A percentile compares a stretch with the other conserved stretches of the same genome.
Conservation (phyloP, 1,140 invertebrate genomes). For the Antheraea mylitta region DNA sequence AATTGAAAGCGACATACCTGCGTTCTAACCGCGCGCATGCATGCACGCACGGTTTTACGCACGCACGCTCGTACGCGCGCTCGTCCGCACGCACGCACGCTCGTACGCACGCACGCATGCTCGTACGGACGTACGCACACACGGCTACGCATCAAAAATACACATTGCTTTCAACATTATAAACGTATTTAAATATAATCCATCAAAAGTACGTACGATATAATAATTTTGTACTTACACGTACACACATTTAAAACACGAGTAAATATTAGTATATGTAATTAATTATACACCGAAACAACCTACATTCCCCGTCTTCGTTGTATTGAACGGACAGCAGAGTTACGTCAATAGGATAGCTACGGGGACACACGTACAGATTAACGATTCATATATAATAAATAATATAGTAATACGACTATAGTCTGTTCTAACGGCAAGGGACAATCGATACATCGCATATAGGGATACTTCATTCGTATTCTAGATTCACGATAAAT, state of each 20-base stretch:
- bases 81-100: slow-evolving; percentile 40
- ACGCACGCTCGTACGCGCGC: not conserved
- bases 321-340: slow-evolving; percentile 68
- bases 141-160: slow-evolving; percentile 18
- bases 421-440: slow-evolving; percentile 60
- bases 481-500: not conserved
- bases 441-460: slow-evolving; percentile 16
- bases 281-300: slow-evolving; percentile 51
- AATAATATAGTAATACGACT: slow-evolving; percentile 63
- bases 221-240: slow-evolving; percentile 72
- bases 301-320: slow-evolving; percentile 71
- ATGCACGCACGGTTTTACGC: too few species aligned
- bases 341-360: slow-evolving; percentile 41
- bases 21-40: too few species aligned
- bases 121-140: too few species aligned
- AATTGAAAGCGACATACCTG: slow-evolving; percentile 2
- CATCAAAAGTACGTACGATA: slow-evolving; percentile 27
- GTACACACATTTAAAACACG: slow-evolving; percentile 48
- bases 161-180: slow-evolving; percentile 60
- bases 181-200: slow-evolving; percentile 61
- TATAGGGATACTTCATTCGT: not conserved
- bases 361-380: slow-evolving; percentile 46
- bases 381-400: slow-evolving; percentile 38
- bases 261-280: slow-evolving; percentile 45
- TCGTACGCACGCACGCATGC: not conserved